These are phyloP conservation scores for Peromyscus attwateri DNA, from an alignment of 2,797 vertebrate genomes.

Conservation along the genomic window DNA sequence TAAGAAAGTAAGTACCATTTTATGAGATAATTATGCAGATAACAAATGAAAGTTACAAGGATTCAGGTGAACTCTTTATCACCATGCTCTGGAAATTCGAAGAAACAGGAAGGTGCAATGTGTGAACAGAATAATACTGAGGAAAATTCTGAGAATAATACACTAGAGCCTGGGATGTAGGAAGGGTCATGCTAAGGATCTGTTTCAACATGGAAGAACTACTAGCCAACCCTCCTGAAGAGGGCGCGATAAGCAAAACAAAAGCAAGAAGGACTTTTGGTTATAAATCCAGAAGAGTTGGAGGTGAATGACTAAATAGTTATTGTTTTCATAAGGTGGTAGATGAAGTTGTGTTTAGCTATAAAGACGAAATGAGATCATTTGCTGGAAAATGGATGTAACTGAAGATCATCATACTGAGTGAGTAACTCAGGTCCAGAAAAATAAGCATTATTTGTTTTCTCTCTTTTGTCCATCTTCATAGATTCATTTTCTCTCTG, in stretches of 20 bases:
- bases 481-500: background rate
- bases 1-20: background rate
- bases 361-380: background rate
- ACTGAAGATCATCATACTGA: background rate
- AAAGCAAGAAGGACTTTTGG: background rate
- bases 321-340: background rate
- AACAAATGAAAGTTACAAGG: background rate
- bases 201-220: background rate
- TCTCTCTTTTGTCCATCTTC: background rate
- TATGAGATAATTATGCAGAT: background rate
- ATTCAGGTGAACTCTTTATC: background rate
- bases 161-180: background rate
- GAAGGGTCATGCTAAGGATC: background rate
- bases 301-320: background rate
- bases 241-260: background rate
- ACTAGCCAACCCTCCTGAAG: background rate
- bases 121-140: background rate
- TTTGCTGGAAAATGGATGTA: background rate
- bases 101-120: background rate
- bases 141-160: background rate
- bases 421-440: background rate
- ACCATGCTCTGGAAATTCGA: background rate
- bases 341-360: background rate
- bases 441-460: background rate
- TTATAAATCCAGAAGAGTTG: background rate